Base-by-base conservation (phyloP, 1,140 invertebrate species). In the Druon quercuslanigerum region DNA sequence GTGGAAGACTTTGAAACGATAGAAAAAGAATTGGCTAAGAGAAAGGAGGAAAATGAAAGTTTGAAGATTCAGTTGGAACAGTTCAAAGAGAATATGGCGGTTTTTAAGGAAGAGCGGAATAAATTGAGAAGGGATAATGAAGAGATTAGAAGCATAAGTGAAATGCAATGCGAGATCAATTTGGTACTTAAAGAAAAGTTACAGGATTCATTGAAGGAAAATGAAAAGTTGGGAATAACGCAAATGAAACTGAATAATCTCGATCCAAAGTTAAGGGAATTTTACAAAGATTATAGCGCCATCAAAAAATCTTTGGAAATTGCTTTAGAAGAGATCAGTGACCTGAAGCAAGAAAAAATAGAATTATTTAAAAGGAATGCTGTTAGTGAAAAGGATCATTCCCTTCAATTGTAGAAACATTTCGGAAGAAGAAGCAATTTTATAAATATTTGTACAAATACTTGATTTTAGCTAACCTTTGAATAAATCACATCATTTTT, bases 101-200 rank as follows among this genome's bases (percentile, higher is more conserved):
- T 75, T 60, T 71, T 80, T 51, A 81, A 74, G 73, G 72, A 79
- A 19, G 81, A 86, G 7, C n/a, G 51, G 33, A 19, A 60, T 3
- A 80, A 81, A 51, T 66, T 72, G 72, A 79, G 11, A 7, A 70
- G 12, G 8, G 60, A 76, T 13, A 84, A 76, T 12, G 51, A 46
- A 3, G 71, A 75, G 16, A 9, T 77, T 5, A 76, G 77, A 7
- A 19, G 17, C 40, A 73, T 72, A 56, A 77, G 76, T 40, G 74
- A 84, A 76, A 82, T 78, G 54, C 57, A 83, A n/a, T 73, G 60
- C 16, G 46, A 70, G 19, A 57, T 50, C 0, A 82, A 76, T 33
- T 11, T n/a, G 12, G 56, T n/a, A 20, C 72, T 85, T 11, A 73
- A 78, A 9, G 19, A 7, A 6, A 57, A 73, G 51, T 60, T 80